Conservation (phyloP, 2,797 vertebrate species). For the Sebastes umbrosus region DNA sequence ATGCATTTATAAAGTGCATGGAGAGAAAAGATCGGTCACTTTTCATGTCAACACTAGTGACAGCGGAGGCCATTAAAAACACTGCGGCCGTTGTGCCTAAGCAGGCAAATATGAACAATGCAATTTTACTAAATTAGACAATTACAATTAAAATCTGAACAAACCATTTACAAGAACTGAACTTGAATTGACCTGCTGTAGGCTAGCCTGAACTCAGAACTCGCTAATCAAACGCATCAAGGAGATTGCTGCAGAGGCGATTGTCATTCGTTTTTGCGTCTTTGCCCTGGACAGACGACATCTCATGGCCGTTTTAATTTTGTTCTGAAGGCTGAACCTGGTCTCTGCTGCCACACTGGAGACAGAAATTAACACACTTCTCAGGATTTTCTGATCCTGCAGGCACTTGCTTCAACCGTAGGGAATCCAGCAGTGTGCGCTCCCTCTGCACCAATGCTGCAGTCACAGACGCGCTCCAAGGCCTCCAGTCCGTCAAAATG, state of each 20-base stretch:
- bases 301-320: not conserved
- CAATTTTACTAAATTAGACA: not conserved
- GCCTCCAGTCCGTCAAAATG: not conserved
- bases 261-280: too few species aligned
- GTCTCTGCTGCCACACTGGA: not conserved
- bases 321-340: not conserved
- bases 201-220: not conserved
- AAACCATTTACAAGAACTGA: not conserved
- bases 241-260: too few species aligned
- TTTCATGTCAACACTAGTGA: not conserved
- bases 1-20: not conserved
- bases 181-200: not conserved
- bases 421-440: not conserved
- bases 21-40: not conserved
- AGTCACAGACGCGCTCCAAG: not conserved
- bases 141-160: not conserved
- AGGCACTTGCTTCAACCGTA: not conserved
- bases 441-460: not conserved
- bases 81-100: not conserved
- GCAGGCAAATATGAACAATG: not conserved
- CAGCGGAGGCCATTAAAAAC: not conserved
- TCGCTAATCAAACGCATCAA: not conserved
- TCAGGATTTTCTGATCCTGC: not conserved
- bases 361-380: too few species aligned
- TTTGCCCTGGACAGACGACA: not conserved